Base-by-base conservation (phyloP, 2,797 vertebrate genomes). In the Myiothlypis chrysogaster region DNA sequence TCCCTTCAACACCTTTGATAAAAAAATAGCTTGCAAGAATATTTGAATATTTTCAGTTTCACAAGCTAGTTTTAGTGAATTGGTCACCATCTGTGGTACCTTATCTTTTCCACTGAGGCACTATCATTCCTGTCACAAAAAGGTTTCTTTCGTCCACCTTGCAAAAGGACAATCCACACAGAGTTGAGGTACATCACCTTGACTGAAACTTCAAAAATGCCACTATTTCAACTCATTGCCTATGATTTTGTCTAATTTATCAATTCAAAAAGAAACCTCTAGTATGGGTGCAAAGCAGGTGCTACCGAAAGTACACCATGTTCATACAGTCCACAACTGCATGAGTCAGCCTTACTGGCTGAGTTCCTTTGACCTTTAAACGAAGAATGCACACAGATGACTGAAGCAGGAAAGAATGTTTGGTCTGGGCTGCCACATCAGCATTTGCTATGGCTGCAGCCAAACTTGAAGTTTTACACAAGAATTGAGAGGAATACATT, bases 301-400 rank as follows among this genome's bases (percentile, higher is more conserved):
- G 7, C n/a, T 78, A 68, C 49, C 1, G 3, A 63, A 82, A 70
- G 57, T 21, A 71, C 47, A 14, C 55, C 17, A 23, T 2, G 6
- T 37, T 92, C 69, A 61, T 6, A 23, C 0, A 44, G 30, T 21
- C 11, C 60, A 81, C 85, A 92, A 92, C 66, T 69, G 64, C 34
- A 27, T 60, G 59, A 87, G 55, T 91, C 91, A 93, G 84, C 68
- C 91, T 75, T 27, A 69, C 79, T 79, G 57, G 77, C 43, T 56
- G 79, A 95, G 90, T 69, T 85, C 79, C 92, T 95, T 28, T 97
- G 96, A 97, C 96, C 97, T 97, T 97, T 97, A 95, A 96, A 94
- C 8, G 3, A 91, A 93, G 78, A 96, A 90, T 64, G 53, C 32
- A 37, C 53, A 65, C n/a, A 89, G 95, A 87, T 95, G 95, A 96